Percentiles rank a stretch among this genome's conserved stretches.
phyloP scores from a whole-genome alignment of 2,797 vertebrate genomes.

The Siniperca obscura region DNA sequence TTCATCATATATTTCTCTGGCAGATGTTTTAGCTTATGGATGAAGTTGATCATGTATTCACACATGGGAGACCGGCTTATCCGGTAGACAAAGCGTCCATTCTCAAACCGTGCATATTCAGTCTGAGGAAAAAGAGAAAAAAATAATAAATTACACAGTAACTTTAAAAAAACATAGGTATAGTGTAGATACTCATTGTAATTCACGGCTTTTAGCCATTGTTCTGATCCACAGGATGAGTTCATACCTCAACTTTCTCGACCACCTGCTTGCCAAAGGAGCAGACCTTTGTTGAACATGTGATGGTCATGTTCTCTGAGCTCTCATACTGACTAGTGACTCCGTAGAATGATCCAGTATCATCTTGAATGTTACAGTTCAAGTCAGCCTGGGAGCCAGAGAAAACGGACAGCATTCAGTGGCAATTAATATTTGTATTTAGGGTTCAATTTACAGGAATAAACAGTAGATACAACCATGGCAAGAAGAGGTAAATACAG shows the following conservation, averaged over 20 bases:
- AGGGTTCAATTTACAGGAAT: background rate
- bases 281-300: conserved; percentile 99
- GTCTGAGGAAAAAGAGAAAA: conserved; percentile 82
- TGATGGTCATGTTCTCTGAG: conserved; percentile 99
- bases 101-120: conserved; percentile 98
- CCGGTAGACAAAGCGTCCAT: conserved; percentile 96
- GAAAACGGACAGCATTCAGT: background rate
- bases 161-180: background rate
- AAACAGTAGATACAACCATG: background rate
- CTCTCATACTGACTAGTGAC: conserved; percentile 99
- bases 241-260: conserved; percentile 98
- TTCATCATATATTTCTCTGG: conserved; percentile 99
- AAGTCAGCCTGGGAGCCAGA: conserved; percentile 90
- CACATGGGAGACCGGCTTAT: conserved; percentile 99
- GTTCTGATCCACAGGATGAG: background rate
- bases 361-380: conserved; percentile 98
- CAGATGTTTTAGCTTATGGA: conserved; percentile 99
- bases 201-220: background rate
- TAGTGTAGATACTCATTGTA: no score
- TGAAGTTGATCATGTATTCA: conserved; percentile 99
- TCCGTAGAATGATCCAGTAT: conserved; percentile 95
- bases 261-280: conserved; percentile 99
- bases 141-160: background rate
- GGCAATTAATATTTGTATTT: background rate
- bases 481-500: background rate